These are phyloP conservation scores for Uromys caudimaculatus DNA, from an alignment of 2,797 vertebrate species.

Conservation along the genomic window DNA sequence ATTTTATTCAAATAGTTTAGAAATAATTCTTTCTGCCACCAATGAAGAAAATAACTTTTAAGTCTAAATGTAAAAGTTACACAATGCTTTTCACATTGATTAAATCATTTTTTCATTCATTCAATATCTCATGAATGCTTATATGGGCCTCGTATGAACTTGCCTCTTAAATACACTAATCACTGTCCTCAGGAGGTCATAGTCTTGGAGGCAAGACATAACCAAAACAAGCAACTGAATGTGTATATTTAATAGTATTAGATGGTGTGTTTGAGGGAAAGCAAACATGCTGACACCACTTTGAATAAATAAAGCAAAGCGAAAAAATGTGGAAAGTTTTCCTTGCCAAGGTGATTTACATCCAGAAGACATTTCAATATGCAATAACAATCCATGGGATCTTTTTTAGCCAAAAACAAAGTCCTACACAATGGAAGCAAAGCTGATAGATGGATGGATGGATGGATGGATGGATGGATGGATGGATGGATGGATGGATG, in stretches of 20 bases:
- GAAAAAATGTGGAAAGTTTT: background rate
- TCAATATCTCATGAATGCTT: background rate
- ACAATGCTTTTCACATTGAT: background rate
- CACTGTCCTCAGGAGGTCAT: background rate
- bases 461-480: too few relatives aligned
- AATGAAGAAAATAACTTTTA: slow-evolving; percentile 3
- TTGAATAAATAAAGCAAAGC: background rate
- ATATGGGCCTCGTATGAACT: background rate
- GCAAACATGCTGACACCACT: background rate
- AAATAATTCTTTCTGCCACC: background rate
- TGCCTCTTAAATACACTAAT: background rate
- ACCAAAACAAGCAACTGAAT: slow-evolving; percentile 17
- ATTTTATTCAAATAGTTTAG: background rate
- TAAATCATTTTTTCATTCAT: background rate
- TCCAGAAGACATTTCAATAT: background rate
- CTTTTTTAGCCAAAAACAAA: background rate
- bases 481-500: too few relatives aligned
- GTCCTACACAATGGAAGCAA: background rate
- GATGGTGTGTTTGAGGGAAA: background rate
- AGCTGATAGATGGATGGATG: background rate
- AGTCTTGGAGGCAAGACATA: background rate
- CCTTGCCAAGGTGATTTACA: background rate
- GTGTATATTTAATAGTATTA: background rate
- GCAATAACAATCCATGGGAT: background rate
- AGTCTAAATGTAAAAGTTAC: background rate